Evolutionary conservation across 2,888 invertebrate species (phyloP).

Genomic region (Cheilosia pagana): DNA sequence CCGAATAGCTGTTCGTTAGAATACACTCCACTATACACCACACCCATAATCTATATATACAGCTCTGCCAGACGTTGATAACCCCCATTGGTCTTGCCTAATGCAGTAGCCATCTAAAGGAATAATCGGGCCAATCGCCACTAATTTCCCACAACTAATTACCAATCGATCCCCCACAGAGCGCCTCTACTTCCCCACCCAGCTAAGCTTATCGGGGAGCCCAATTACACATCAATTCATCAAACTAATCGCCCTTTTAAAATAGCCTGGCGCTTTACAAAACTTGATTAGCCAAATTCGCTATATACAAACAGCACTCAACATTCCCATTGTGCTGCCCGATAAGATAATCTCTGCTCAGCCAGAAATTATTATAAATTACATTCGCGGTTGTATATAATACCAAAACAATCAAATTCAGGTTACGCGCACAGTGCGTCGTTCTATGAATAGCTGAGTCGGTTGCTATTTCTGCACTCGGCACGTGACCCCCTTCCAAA

Average conservation of each 20-base stretch:
- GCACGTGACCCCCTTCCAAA: conserved; percentile 26
- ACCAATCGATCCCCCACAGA: too few relatives aligned
- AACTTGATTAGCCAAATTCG: conserved; percentile 14
- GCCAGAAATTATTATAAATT: not conserved
- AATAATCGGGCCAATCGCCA: too few relatives aligned
- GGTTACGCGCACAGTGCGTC: conserved; percentile 4
- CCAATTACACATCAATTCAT: conserved; percentile 15
- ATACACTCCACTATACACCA: too few relatives aligned
- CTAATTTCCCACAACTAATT: too few relatives aligned
- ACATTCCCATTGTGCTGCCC: conserved; percentile 28
- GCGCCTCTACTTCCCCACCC: not conserved
- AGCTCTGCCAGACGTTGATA: too few relatives aligned
- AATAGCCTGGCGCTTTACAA: not conserved
- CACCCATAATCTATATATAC: too few relatives aligned
- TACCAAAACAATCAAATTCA: not conserved
- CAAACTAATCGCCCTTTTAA: not conserved
- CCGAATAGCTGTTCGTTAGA: too few relatives aligned
- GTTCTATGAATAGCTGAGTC: conserved; percentile 2
- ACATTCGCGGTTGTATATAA: not conserved
- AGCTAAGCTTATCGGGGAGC: not conserved
- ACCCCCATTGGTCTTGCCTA: too few relatives aligned
- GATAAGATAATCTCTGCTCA: conserved; percentile 32
- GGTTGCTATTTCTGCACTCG: conserved; percentile 18
- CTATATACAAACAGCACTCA: conserved; percentile 21
- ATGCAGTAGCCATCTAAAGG: too few relatives aligned